Evolutionary conservation across 1,140 invertebrate species (phyloP).

Genomic region (Steinernema khuongi): DNA sequence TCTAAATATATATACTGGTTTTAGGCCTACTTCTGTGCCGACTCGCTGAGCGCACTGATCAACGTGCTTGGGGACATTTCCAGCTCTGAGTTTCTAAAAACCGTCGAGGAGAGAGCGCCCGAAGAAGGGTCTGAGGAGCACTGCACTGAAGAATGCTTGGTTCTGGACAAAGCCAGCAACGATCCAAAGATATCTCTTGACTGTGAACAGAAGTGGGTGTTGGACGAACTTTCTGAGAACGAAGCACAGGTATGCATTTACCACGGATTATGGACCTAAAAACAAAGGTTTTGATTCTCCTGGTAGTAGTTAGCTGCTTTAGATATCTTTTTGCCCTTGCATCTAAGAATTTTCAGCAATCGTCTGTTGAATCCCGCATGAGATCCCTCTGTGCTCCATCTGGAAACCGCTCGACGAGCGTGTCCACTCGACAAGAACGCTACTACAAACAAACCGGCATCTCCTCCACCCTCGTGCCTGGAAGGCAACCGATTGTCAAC

Average conservation of each 20-base stretch:
- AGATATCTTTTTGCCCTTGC: background rate
- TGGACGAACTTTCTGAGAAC: too few species aligned
- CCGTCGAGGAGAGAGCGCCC: background rate
- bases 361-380: slow-evolving; percentile 35
- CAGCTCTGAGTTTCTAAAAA: background rate
- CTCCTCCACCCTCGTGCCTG: slow-evolving; percentile 14
- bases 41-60: background rate
- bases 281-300: background rate
- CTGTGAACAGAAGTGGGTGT: background rate
- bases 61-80: background rate
- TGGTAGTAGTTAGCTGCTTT: background rate
- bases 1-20: too few species aligned
- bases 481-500: slow-evolving; percentile 27
- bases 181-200: background rate
- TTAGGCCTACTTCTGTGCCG: background rate
- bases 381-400: slow-evolving; percentile 5
- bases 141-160: too few species aligned
- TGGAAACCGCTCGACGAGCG: background rate
- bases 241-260: too few species aligned
- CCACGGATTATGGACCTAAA: too few species aligned
- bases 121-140: background rate
- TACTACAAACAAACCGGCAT: background rate
- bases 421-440: background rate
- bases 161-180: background rate
- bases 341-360: slow-evolving; percentile 29